Evolutionary conservation across 53 echinoderm and acorn worm genomes (phyloP).

Genomic region (Crossaster papposus): DNA sequence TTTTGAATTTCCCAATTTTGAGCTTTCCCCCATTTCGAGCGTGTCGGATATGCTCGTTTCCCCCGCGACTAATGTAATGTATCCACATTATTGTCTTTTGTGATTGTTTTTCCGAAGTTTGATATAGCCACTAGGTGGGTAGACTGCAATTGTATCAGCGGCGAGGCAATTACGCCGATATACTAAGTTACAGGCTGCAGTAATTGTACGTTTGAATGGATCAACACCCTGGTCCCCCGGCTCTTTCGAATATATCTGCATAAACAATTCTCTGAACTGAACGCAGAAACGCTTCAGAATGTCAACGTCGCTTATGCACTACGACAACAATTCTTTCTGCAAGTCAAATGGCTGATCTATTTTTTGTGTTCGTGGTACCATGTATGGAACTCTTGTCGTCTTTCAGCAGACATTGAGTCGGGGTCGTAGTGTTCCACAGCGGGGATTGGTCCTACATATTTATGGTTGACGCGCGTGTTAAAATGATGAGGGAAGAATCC

Average conservation of each 20-base stretch:
- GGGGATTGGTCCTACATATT: conserved; percentile 25
- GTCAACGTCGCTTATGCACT: conserved; percentile 59
- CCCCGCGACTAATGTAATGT: neutral
- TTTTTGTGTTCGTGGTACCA: conserved; percentile 34
- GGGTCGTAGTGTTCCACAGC: conserved; percentile 27
- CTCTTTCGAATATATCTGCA: conserved; percentile 13
- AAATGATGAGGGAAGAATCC: conserved; percentile 65
- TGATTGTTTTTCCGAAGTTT: conserved; percentile 55
- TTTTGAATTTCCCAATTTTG: conserved; percentile 46
- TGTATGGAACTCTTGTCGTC: conserved; percentile 1
- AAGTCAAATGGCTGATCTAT: conserved; percentile 28
- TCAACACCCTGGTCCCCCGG: conserved; percentile 55
- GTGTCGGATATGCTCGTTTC: conserved; percentile 52
- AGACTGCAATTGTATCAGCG: conserved; percentile 59
- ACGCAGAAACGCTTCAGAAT: conserved; percentile 52
- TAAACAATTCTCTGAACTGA: conserved; percentile 42
- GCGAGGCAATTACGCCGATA: conserved; percentile 60
- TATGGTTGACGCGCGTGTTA: conserved; percentile 38
- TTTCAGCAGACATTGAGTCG: neutral
- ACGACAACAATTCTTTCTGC: conserved; percentile 50
- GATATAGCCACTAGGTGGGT: conserved; percentile 57
- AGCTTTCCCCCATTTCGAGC: too few relatives aligned
- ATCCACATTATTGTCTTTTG: conserved; percentile 54
- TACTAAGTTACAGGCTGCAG: conserved; percentile 70
- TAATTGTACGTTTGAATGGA: conserved; percentile 68